These are phyloP conservation scores for Chionodraco myersi DNA, from an alignment of 2,113 vertebrate genomes.

Conservation along the genomic window DNA sequence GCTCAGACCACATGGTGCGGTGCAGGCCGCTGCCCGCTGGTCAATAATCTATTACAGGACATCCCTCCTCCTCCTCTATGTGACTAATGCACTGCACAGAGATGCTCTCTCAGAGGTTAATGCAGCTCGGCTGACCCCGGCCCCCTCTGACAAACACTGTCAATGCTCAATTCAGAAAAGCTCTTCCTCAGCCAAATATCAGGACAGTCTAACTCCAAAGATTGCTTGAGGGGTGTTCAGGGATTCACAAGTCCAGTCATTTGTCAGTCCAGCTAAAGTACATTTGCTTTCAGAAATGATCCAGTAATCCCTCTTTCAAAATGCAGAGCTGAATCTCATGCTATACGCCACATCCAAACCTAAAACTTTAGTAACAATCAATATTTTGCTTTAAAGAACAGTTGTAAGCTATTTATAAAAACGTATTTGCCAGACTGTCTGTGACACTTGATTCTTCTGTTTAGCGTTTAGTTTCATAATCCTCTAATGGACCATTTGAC, in stretches of 20 bases:
- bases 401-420: neutral
- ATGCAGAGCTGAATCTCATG: neutral
- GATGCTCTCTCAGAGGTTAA: conserved; percentile 81
- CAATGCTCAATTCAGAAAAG: conserved; percentile 59
- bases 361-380: neutral
- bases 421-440: neutral
- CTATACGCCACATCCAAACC: neutral
- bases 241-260: conserved; percentile 9
- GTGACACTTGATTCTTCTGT: neutral
- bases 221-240: conserved; percentile 21
- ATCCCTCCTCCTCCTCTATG: conserved; percentile 70
- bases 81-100: conserved; percentile 80
- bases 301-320: neutral
- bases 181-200: conserved; percentile 60
- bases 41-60: conserved; percentile 86
- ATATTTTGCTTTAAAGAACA: neutral
- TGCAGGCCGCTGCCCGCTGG: conserved; percentile 73
- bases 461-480: neutral
- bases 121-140: conserved; percentile 76
- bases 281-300: neutral
- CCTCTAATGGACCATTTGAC: neutral
- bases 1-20: conserved; percentile 75
- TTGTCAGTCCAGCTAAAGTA: neutral
- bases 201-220: neutral
- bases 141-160: conserved; percentile 77